Conservation (phyloP, 2,113 vertebrate genomes). For the Myxocyprinus asiaticus region DNA sequence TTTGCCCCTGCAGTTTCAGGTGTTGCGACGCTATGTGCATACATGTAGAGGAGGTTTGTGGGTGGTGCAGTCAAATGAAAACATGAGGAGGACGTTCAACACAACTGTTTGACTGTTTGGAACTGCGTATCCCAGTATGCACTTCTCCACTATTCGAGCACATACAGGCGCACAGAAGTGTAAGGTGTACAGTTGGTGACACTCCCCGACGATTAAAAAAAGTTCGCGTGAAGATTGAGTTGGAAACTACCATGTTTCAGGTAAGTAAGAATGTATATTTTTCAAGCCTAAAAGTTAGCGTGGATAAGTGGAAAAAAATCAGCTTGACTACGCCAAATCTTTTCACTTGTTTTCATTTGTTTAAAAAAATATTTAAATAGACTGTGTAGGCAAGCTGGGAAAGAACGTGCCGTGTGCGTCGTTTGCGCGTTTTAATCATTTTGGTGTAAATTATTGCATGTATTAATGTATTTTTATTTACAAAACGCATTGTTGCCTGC, state of each 20-base stretch:
- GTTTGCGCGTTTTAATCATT: neutral
- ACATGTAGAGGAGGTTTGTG: slow-evolving; percentile 57
- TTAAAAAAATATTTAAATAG: neutral
- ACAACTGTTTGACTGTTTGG: neutral
- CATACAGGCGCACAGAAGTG: slow-evolving; percentile 12
- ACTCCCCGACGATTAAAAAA: slow-evolving; percentile 36
- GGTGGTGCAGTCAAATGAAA: slow-evolving; percentile 58
- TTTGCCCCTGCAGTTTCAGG: slow-evolving; percentile 69
- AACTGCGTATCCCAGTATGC: slow-evolving; percentile 71
- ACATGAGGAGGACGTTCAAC: neutral
- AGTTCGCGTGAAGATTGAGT: slow-evolving; percentile 14
- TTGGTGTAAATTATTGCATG: neutral
- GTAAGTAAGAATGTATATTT: slow-evolving; percentile 5
- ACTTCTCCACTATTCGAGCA: slow-evolving; percentile 43
- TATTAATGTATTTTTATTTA: neutral
- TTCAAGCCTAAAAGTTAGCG: neutral
- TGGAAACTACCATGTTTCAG: slow-evolving; percentile 15
- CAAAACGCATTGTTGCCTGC: too few species aligned
- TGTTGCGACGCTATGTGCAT: slow-evolving; percentile 55
- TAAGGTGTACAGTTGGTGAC: slow-evolving; percentile 33
- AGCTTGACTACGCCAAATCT: neutral
- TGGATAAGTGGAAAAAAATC: neutral
- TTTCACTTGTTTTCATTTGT: slow-evolving; percentile 6
- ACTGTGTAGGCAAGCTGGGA: neutral
- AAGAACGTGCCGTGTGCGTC: neutral